These are phyloP conservation scores for Oreohelix idahoensis DNA, from an alignment of 1,140 invertebrate species.

Conservation along the genomic window DNA sequence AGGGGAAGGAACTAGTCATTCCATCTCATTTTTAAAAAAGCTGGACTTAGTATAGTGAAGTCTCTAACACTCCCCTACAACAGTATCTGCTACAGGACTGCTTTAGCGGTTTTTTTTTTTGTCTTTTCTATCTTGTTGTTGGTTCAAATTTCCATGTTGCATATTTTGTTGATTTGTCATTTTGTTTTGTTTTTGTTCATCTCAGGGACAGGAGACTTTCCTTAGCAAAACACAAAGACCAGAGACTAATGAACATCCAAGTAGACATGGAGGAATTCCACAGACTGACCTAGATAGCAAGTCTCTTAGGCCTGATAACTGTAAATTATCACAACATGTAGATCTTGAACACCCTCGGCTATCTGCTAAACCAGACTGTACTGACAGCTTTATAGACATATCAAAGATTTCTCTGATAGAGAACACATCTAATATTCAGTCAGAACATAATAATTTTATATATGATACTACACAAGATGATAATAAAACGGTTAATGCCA, in stretches of 20 bases:
- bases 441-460: neutral
- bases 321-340: neutral
- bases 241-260: neutral
- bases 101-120: too few relatives aligned
- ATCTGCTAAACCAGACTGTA: neutral
- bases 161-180: neutral
- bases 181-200: conserved; percentile 3
- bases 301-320: neutral
- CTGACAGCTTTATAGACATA: neutral
- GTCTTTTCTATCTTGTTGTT: too few relatives aligned
- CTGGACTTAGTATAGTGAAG: too few relatives aligned
- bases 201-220: neutral
- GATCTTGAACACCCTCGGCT: neutral
- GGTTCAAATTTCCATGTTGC: neutral
- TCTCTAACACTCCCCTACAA: too few relatives aligned
- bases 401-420: neutral
- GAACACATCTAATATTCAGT: neutral
- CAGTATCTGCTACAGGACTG: too few relatives aligned
- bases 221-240: neutral
- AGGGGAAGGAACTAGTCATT: too few relatives aligned
- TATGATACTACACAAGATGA: neutral
- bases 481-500: neutral
- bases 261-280: too few relatives aligned
- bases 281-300: too few relatives aligned
- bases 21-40: too few relatives aligned